These are phyloP conservation scores for Oophaga pumilio DNA, from an alignment of 2,113 vertebrate species.

Conservation along the genomic window DNA sequence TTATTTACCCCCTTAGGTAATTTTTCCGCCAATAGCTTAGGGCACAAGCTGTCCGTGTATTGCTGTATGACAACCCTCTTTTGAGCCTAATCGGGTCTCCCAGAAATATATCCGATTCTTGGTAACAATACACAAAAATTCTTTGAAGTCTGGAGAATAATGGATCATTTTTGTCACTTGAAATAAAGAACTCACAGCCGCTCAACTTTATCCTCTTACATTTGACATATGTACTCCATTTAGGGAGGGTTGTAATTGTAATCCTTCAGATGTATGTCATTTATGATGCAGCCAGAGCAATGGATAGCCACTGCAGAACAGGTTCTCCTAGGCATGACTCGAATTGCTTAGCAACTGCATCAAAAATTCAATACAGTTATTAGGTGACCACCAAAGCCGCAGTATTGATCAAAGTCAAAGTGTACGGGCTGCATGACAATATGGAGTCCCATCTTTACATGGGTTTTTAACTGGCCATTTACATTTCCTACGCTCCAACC, in stretches of 20 bases:
- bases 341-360: not conserved
- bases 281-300: not conserved
- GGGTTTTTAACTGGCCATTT: not conserved
- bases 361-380: not conserved
- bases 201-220: constrained; percentile 21
- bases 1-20: not conserved
- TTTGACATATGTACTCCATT: constrained; percentile 26
- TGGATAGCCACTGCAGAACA: not conserved
- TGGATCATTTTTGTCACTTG: constrained; percentile 11
- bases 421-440: not conserved
- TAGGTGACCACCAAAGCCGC: not conserved
- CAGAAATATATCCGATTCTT: not conserved
- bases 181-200: constrained; percentile 9
- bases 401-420: not conserved
- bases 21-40: not conserved
- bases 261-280: constrained; percentile 5
- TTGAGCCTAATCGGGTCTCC: not conserved
- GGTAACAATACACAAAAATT: not conserved
- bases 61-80: not conserved
- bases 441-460: not conserved
- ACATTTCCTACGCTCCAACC: not conserved
- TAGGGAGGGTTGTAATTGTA: constrained; percentile 5
- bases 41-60: not conserved
- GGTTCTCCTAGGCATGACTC: not conserved
- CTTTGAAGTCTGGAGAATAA: not conserved